phyloP scores from a whole-genome alignment of 1,140 invertebrate genomes.

The Aphelinus certus region DNA sequence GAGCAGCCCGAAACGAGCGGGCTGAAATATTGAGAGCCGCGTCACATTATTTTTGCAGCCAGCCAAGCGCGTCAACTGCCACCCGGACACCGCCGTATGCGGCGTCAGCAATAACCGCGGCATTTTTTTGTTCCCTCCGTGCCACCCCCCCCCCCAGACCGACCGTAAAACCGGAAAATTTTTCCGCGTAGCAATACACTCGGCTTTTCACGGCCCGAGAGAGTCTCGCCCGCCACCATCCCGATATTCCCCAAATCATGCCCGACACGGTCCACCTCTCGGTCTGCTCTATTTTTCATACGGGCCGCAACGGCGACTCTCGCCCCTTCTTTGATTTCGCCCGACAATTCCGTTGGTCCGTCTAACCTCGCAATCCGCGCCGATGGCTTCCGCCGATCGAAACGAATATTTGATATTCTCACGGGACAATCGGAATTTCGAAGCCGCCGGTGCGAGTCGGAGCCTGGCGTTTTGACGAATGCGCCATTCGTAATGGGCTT shows the following conservation, averaged over 20 bases:
- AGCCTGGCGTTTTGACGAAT: too few species aligned
- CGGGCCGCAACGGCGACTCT: too few species aligned
- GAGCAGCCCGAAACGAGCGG: slow-evolving; percentile 13
- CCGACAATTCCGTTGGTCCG: too few species aligned
- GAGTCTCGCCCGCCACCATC: background rate
- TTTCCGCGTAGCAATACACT: slow-evolving; percentile 3
- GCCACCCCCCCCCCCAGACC: slow-evolving; percentile 21
- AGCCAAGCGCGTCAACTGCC: slow-evolving; percentile 51
- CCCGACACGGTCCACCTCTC: background rate
- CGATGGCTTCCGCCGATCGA: too few species aligned
- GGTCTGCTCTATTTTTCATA: background rate
- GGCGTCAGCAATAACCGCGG: slow-evolving; percentile 56
- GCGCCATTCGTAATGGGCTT: too few species aligned
- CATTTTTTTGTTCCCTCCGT: background rate
- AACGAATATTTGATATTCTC: too few species aligned
- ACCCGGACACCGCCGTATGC: slow-evolving; percentile 19
- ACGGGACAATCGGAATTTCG: too few species aligned
- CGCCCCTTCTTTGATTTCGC: too few species aligned
- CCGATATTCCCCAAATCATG: slow-evolving; percentile 5
- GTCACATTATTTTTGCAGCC: slow-evolving; percentile 59
- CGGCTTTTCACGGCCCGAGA: background rate
- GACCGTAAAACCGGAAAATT: slow-evolving; percentile 38
- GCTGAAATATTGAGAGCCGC: slow-evolving; percentile 42
- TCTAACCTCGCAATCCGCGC: too few species aligned
- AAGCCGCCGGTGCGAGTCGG: too few species aligned